phyloP scores from a whole-genome alignment of 2,113 vertebrate species.

The Haemorhous mexicanus region DNA sequence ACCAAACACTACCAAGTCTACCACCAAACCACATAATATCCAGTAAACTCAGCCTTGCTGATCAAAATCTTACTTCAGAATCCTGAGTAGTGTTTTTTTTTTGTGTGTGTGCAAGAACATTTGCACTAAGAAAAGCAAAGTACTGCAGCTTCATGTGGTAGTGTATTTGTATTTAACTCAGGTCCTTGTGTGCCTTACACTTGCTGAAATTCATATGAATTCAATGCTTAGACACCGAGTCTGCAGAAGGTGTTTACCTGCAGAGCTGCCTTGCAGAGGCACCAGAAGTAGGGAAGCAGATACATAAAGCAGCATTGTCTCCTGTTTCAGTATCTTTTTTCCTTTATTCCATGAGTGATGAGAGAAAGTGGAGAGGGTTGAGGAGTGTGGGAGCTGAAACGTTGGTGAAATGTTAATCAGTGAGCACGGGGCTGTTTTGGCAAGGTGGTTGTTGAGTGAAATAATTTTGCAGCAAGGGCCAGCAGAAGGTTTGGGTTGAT shows the following conservation, averaged over 20 bases:
- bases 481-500: neutral
- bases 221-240: neutral
- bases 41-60: neutral
- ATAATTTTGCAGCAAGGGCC: neutral
- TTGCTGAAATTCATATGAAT: neutral
- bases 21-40: neutral
- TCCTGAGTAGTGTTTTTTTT: neutral
- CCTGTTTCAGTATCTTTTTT: neutral
- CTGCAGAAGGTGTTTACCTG: neutral
- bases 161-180: neutral
- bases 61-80: neutral
- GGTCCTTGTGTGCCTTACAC: neutral
- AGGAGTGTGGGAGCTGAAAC: neutral
- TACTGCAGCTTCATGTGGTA: neutral
- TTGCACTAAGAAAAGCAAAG: neutral
- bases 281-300: neutral
- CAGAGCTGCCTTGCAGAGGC: neutral
- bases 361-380: constrained; percentile 16
- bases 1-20: neutral
- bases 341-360: neutral
- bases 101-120: neutral
- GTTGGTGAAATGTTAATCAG: neutral
- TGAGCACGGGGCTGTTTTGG: neutral
- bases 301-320: neutral
- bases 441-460: neutral